Evolutionary conservation across 2,113 vertebrate genomes (phyloP).

Genomic region (Stomatorhinus ivindoensis): DNA sequence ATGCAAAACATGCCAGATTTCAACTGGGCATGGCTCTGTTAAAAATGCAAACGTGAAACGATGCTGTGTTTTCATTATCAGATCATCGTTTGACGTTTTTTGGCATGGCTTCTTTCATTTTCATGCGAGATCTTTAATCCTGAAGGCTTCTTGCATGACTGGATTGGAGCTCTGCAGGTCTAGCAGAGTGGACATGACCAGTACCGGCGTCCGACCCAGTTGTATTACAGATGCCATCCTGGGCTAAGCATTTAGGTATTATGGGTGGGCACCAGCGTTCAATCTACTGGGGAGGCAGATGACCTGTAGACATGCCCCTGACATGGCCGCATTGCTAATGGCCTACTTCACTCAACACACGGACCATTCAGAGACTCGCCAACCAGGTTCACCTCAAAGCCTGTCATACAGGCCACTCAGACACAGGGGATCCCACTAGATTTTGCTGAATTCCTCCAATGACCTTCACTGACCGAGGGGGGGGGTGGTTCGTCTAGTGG

Average conservation of each 20-base stretch:
- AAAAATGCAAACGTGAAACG: neutral
- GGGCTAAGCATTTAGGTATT: neutral
- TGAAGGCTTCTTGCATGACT: neutral
- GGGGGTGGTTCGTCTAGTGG: neutral
- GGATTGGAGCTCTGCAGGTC: neutral
- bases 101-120: neutral
- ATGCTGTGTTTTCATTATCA: neutral
- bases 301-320: neutral
- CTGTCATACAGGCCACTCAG: neutral
- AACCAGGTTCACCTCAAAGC: neutral
- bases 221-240: neutral
- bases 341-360: neutral
- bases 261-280: neutral
- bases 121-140: neutral
- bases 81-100: neutral
- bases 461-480: neutral
- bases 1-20: neutral
- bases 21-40: neutral
- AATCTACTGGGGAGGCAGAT: neutral
- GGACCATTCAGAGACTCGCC: neutral
- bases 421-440: neutral
- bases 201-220: neutral
- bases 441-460: neutral
- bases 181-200: neutral
- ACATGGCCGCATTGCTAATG: neutral